Base-by-base conservation (phyloP, 2,797 vertebrate genomes). In the Eidolon dupreanum region DNA sequence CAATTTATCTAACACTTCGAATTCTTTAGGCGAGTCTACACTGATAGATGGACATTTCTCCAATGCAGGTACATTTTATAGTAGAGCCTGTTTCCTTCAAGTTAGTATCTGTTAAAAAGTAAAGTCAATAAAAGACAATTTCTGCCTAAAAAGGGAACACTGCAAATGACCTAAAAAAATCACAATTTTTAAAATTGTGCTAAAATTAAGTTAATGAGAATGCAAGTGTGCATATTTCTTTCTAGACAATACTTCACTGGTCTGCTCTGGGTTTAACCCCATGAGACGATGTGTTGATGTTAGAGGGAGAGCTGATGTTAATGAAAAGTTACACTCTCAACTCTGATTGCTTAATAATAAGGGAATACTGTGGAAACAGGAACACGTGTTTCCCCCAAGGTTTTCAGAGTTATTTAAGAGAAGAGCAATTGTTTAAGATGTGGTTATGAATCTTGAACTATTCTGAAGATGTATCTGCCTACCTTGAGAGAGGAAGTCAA, bases 1-100 rank as follows among this genome's bases (percentile, higher is more conserved):
- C 90, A 90, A 91, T 97, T 88, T 96, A 92, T 97, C 95, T 95
- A 94, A 94, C 28, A 61, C 41, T 92, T 87, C 0, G 15, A 94
- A 91, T 92, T 83, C 78, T 95, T 95, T 63, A 88, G 11, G 3
- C 70, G 87, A 78, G n/a, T 38, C 84, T 90, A 22, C 28, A 3
- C 1, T 84, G 94, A 95, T 49, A 87, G 88, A 95, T 71, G 90
- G 96, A 91, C 90, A 6, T 88, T 94, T 92, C 85, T 89, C 38
- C 41, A 28, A 33, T 6, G 33, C 75, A 95, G 71, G 93, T 95
- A 53, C 65, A 51, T 86, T 85, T 78, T 68, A 24, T 16, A 38
- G 59, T n/a, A 75, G 57, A 75, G 57, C 63, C 43, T 61, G 24
- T 79, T 88, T 51, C 28, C 1, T 36, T 61, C 57, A 86, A 65